These are phyloP conservation scores for Hypolimnas misippus DNA, from an alignment of 2,888 invertebrate species.

Conservation along the genomic window DNA sequence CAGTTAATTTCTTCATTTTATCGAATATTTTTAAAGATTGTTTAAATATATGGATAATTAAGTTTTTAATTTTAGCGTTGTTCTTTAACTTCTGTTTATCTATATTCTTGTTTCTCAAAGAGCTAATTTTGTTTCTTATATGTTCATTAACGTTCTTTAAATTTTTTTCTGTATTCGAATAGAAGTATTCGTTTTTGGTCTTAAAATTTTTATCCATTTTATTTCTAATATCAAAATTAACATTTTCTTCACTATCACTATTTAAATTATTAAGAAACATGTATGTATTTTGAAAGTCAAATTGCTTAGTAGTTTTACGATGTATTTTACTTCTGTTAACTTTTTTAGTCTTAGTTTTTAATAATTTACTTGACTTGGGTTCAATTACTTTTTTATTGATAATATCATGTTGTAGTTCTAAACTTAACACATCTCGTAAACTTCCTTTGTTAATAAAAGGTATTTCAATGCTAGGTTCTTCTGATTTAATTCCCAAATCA, in stretches of 20 bases:
- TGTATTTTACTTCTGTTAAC: no score
- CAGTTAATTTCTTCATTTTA: conserved; percentile 45
- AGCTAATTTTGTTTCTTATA: conserved; percentile 4
- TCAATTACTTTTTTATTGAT: no score
- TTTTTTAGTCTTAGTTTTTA: no score
- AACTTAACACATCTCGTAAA: no score
- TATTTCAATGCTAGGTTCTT: no score
- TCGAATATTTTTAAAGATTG: conserved; percentile 55
- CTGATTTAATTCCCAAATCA: no score
- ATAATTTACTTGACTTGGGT: no score
- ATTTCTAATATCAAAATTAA: not conserved
- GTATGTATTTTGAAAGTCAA: not conserved
- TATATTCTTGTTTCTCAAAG: conserved; percentile 15
- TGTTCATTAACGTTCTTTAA: conserved; percentile 4
- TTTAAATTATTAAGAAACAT: not conserved
- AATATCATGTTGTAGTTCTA: no score
- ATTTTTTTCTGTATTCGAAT: not conserved
- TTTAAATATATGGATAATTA: conserved; percentile 52
- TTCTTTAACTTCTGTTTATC: conserved; percentile 46
- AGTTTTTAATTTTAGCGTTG: conserved; percentile 50
- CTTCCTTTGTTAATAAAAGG: no score
- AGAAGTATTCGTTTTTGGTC: not conserved
- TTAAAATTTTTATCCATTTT: not conserved
- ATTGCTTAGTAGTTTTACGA: not conserved
- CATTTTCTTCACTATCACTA: not conserved